Percentiles rank a stretch among this genome's conserved stretches.
These are phyloP conservation scores for Eleutherodactylus coqui DNA, from an alignment of 2,797 vertebrate species.

Conservation along the genomic window DNA sequence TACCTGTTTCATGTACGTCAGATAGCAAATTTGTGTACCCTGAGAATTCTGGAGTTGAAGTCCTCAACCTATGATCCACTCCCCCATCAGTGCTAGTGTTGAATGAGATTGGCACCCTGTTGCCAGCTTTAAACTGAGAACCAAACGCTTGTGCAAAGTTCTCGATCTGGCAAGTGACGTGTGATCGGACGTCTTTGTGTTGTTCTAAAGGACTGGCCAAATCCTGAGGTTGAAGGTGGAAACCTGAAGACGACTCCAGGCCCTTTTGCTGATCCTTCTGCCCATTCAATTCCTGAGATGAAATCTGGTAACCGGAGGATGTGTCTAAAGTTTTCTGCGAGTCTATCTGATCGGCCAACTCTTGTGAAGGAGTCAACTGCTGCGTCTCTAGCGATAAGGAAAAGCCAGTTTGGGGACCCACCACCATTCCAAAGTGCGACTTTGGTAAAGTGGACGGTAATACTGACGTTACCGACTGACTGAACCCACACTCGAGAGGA, in stretches of 20 bases:
- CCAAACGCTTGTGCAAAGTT: conserved; percentile 99
- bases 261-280: conserved; percentile 90
- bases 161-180: conserved; percentile 97
- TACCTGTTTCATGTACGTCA: conserved; percentile 97
- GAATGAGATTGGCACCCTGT: conserved; percentile 94
- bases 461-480: conserved; percentile 91
- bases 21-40: conserved; percentile 99
- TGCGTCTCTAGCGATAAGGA: conserved; percentile 94
- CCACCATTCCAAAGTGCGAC: conserved; percentile 95
- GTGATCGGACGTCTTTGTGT: conserved; percentile 88
- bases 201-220: conserved; percentile 87
- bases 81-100: conserved; percentile 88
- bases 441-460: conserved; percentile 91
- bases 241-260: conserved; percentile 81
- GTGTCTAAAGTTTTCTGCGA: conserved; percentile 87
- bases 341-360: conserved; percentile 97
- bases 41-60: conserved; percentile 99
- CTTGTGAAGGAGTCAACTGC: conserved; percentile 98
- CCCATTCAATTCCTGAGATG: conserved; percentile 89
- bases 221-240: conserved; percentile 88
- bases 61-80: conserved; percentile 95
- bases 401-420: conserved; percentile 91
- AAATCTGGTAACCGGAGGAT: conserved; percentile 87
- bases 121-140: conserved; percentile 97
- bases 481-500: conserved; percentile 93